Conservation (phyloP, 2,888 invertebrate genomes). For the Spialia ferax region DNA sequence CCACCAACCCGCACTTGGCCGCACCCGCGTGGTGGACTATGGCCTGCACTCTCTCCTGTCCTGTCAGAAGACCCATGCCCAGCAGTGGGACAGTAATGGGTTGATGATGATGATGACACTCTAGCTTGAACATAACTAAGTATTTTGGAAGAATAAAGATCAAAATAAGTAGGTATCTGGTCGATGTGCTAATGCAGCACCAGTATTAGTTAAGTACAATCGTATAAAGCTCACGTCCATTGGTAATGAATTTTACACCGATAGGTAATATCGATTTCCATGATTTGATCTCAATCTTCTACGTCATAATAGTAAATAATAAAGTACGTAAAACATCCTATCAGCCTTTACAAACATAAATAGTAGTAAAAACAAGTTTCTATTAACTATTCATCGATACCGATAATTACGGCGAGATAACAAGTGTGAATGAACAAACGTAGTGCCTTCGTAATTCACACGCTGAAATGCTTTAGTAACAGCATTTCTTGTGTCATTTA, state of each 20-base stretch:
- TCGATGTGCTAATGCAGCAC: no score
- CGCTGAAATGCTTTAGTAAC: constrained; percentile 38
- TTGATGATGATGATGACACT: no score
- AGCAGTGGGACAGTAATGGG: no score
- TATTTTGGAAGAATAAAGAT: no score
- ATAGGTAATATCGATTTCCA: neutral
- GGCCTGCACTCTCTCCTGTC: no score
- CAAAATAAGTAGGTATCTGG: no score
- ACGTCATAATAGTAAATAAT: neutral
- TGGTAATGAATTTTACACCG: neutral
- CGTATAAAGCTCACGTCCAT: no score
- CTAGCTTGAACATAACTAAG: no score
- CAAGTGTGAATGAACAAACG: constrained; percentile 41
- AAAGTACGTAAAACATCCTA: constrained; percentile 3
- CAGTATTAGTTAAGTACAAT: no score
- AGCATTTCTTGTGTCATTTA: constrained; percentile 37
- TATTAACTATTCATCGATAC: constrained; percentile 40
- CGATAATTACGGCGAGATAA: constrained; percentile 38
- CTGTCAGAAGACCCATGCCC: no score
- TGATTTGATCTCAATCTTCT: neutral
- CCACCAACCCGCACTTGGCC: no score
- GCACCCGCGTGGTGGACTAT: no score
- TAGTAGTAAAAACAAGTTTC: constrained; percentile 35
- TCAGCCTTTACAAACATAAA: constrained; percentile 19
- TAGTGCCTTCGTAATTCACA: constrained; percentile 35